These are phyloP conservation scores for Crossocerus cetratus DNA, from an alignment of 2,888 invertebrate genomes.

Conservation along the genomic window DNA sequence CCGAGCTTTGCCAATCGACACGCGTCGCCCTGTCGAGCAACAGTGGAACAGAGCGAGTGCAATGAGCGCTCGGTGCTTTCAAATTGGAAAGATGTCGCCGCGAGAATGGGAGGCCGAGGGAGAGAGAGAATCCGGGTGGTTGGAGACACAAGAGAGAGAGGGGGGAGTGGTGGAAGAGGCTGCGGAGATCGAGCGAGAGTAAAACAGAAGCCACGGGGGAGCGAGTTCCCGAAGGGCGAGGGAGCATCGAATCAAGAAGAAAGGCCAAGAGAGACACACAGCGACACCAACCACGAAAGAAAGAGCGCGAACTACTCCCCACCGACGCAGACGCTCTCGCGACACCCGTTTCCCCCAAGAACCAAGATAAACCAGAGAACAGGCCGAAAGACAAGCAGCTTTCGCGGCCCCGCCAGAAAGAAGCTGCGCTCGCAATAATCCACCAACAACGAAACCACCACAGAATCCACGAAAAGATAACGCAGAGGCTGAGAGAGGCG, in stretches of 20 bases:
- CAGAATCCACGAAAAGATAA: too few species aligned
- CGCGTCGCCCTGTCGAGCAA: too few species aligned
- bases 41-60: too few species aligned
- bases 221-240: background rate
- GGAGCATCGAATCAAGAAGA: background rate
- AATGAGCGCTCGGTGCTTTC: too few species aligned
- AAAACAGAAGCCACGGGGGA: background rate
- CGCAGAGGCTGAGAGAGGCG: too few species aligned
- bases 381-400: background rate
- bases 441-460: too few species aligned
- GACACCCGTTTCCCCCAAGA: too few species aligned
- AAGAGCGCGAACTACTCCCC: background rate
- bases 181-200: background rate
- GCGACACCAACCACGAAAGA: background rate
- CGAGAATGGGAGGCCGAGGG: background rate
- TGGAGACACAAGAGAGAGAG: constrained; percentile 10
- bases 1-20: too few species aligned
- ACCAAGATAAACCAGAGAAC: background rate
- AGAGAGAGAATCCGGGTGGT: constrained; percentile 16
- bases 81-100: too few species aligned
- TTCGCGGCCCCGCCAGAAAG: background rate
- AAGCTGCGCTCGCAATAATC: too few species aligned
- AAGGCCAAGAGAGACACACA: background rate
- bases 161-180: background rate
- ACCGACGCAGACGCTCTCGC: too few species aligned